phyloP scores from a whole-genome alignment of 2,113 vertebrate genomes.

The Nipponia nippon region DNA sequence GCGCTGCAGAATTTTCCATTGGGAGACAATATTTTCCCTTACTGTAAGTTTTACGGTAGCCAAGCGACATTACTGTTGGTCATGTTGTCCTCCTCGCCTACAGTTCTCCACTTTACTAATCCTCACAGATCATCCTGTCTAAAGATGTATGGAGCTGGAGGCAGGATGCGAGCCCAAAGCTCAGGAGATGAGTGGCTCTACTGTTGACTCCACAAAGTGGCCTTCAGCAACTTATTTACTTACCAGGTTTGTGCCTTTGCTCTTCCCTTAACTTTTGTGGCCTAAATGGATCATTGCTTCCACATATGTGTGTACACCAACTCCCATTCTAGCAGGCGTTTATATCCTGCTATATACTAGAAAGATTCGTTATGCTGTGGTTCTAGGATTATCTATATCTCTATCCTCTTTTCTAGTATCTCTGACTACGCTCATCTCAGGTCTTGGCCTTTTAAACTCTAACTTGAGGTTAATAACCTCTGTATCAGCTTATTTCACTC shows the following conservation, averaged over 20 bases:
- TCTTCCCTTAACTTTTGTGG: background rate
- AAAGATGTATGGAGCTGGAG: background rate
- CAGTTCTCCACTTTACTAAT: background rate
- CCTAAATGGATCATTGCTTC: background rate
- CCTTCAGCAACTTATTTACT: background rate
- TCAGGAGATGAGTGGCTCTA: background rate
- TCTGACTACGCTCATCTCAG: background rate
- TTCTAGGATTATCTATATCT: background rate
- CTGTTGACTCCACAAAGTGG: accelerated
- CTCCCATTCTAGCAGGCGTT: background rate
- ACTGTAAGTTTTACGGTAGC: background rate
- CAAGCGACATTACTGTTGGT: background rate
- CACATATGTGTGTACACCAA: accelerated
- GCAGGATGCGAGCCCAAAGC: background rate
- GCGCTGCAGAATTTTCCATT: background rate
- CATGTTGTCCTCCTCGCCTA: background rate
- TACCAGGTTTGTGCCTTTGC: background rate
- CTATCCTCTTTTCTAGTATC: background rate
- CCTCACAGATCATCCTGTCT: background rate
- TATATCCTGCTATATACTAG: background rate
- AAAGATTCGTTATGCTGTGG: background rate
- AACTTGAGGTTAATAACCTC: background rate
- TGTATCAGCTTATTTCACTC: background rate
- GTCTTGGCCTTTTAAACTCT: background rate
- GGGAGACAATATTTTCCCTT: background rate